Base-by-base conservation (phyloP, 2,113 vertebrate species). In the Hylia prasina region DNA sequence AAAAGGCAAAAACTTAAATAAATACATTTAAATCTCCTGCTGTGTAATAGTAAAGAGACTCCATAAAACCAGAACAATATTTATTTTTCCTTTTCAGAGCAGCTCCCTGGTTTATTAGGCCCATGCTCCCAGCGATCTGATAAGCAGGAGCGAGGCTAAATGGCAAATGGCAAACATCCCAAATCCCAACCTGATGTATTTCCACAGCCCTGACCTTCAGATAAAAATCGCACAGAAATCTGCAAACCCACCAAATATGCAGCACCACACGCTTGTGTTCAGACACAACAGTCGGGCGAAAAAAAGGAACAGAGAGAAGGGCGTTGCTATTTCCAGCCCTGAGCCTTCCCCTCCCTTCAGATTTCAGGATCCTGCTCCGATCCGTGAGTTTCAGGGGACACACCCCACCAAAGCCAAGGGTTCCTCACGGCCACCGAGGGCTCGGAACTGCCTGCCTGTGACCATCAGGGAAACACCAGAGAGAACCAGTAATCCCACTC, bases 141-240 rank as follows among this genome's bases (percentile, higher is more conserved):
- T 98, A 98, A 97, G 96, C 93, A 60, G 93, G 56, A 96, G 95
- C 63, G 82, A 97, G 97, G 97, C 96, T 97, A 97, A 98, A 97
- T 96, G 97, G 95, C 95, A 94, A 96, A 93, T 92, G 87, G 97
- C 97, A 97, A 97, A 97, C 65, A 50, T 96, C 97, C 97, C 97
- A 97, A 97, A 97, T 95, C 96, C 81, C 96, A 91, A 96, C 97
- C 96, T 96, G 95, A 97, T 96, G 94, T 96, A 97, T 97, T 97
- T 98, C 97, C 95, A 93, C 93, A 96, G 97, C 95, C 97, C 96
- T 98, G 97, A 97, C 98, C 97, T 98, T 97, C 97, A 95, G 95
- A 97, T 97, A 97, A 93, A 97, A 97, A 98, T 97, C 94, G 0
- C 47, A 68, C 83, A 77, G 91, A 97, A 97, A 98, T 96, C 97